These are phyloP conservation scores for Hypercompe scribonia DNA, from an alignment of 2,888 invertebrate genomes.

Conservation along the genomic window DNA sequence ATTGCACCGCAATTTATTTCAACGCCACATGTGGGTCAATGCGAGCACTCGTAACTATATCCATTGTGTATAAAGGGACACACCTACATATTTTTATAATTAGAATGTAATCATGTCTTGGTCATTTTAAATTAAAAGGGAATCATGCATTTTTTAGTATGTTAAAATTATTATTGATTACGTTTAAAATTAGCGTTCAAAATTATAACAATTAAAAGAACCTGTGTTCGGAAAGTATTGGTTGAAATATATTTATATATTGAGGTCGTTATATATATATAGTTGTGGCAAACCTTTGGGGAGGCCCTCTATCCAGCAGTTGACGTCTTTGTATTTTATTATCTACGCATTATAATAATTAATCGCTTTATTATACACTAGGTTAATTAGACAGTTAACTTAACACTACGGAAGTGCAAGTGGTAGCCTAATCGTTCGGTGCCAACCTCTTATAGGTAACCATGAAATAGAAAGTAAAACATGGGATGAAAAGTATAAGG, in stretches of 20 bases:
- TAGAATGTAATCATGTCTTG: slow-evolving; percentile 66
- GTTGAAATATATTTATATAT: not conserved
- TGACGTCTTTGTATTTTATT: no score
- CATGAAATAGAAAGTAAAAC: no score
- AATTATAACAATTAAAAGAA: not conserved
- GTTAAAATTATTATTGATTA: not conserved
- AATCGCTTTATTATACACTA: no score
- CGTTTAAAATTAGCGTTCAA: no score
- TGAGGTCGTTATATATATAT: not conserved
- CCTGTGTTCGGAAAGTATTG: not conserved
- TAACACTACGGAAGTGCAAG: no score
- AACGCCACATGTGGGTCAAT: slow-evolving; percentile 82
- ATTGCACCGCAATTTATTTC: slow-evolving; percentile 72
- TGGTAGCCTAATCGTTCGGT: no score
- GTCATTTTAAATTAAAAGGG: slow-evolving; percentile 46
- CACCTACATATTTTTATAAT: slow-evolving; percentile 70
- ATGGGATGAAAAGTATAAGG: no score
- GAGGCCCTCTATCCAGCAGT: no score
- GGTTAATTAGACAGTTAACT: no score
- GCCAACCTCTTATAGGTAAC: no score
- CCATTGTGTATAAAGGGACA: slow-evolving; percentile 67
- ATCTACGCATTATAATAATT: no score
- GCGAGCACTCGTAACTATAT: slow-evolving; percentile 65
- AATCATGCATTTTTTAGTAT: not conserved
- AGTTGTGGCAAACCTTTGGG: no score